These are phyloP conservation scores for Mastigias papua DNA, from an alignment of 30 jellyfish, hydroid and myxozoan genomes.

Conservation along the genomic window DNA sequence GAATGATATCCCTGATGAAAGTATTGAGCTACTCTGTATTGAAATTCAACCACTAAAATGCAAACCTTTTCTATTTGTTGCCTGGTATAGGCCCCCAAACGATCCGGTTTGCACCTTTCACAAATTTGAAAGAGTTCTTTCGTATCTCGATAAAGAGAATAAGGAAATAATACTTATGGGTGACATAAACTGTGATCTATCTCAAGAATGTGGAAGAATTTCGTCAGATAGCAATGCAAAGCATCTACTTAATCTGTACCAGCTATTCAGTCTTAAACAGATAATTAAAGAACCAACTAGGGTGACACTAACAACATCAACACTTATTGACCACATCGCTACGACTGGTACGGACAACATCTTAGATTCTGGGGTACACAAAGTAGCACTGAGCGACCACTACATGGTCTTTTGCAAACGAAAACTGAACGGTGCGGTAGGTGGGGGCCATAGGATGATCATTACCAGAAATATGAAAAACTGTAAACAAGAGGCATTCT, in stretches of 20 bases:
- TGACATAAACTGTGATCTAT: not conserved
- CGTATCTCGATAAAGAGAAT: not conserved
- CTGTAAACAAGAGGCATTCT: slow-evolving; percentile 2
- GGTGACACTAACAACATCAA: slow-evolving; percentile 8
- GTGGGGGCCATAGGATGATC: slow-evolving; percentile 10
- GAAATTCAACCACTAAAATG: not conserved
- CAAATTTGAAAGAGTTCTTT: not conserved
- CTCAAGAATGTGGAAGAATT: not conserved
- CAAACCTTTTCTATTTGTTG: not conserved
- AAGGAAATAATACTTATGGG: not conserved
- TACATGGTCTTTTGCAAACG: slow-evolving; percentile 7
- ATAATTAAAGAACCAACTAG: slow-evolving; percentile 4
- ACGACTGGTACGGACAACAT: not conserved
- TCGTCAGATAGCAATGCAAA: not conserved
- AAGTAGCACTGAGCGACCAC: slow-evolving; percentile 15
- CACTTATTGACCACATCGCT: slow-evolving; percentile 15
- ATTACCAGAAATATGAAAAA: slow-evolving; percentile 15
- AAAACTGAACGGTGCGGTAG: slow-evolving; percentile 13
- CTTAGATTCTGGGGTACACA: slow-evolving; percentile 23
- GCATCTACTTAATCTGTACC: not conserved
- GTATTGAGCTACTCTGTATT: not conserved
- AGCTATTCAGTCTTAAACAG: not conserved
- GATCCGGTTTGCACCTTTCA: not conserved
- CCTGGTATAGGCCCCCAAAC: not conserved
- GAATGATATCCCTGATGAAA: not conserved